These are phyloP conservation scores for Euthynnus affinis DNA, from an alignment of 2,797 vertebrate genomes.

Conservation along the genomic window DNA sequence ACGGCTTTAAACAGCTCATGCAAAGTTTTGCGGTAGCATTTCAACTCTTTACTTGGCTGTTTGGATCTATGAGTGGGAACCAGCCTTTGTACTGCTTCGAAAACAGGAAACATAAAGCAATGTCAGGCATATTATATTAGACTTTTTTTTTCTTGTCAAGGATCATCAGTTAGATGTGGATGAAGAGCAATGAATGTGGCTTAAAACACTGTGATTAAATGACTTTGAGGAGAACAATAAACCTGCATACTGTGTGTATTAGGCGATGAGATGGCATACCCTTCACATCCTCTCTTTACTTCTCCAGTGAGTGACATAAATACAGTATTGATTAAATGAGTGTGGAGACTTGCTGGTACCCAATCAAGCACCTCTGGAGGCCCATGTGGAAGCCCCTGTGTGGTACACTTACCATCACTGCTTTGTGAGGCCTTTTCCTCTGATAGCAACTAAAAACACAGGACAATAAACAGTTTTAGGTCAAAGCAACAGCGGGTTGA, in stretches of 20 bases:
- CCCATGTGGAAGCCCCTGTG: too few species aligned
- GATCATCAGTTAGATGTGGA: background rate
- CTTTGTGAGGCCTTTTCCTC: background rate
- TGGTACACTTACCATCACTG: slow-evolving; percentile 37
- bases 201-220: background rate
- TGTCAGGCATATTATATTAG: background rate
- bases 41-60: slow-evolving; percentile 62
- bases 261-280: background rate
- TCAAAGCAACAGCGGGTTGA: background rate
- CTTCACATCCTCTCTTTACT: background rate
- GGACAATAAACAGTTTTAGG: background rate
- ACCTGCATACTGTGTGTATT: background rate
- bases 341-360: background rate
- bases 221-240: background rate
- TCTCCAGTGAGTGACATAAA: background rate
- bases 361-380: too few species aligned
- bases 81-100: slow-evolving; percentile 24
- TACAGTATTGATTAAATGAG: background rate
- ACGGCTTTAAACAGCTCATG: slow-evolving; percentile 76
- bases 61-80: slow-evolving; percentile 61
- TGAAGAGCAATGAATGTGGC: background rate
- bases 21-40: slow-evolving; percentile 69
- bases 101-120: slow-evolving; percentile 7
- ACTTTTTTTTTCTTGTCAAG: background rate
- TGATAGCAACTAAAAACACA: slow-evolving; percentile 35